Percentiles rank a stretch among this genome's conserved stretches.
Conservation (phyloP, 2,797 vertebrate species). For the Lepus oiostolus region DNA sequence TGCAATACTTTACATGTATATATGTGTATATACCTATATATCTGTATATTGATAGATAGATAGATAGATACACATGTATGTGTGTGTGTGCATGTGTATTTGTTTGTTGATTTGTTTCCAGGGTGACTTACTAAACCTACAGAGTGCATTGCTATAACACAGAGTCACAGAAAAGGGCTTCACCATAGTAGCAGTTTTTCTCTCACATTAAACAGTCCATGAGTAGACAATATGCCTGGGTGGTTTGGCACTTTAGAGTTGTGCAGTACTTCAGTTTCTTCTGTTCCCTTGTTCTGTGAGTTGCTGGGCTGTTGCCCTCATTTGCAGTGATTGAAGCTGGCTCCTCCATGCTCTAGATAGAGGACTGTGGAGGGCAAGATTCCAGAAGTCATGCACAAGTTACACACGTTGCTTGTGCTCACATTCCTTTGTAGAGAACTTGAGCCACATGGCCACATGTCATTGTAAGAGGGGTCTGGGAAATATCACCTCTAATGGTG, state of each 20-base stretch:
- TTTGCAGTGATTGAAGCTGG: not conserved
- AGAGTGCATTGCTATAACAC: not conserved
- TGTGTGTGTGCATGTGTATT: not conserved
- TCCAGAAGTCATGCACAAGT: not conserved
- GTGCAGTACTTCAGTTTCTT: not conserved
- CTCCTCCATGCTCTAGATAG: not conserved
- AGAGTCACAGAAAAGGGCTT: not conserved
- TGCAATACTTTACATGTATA: not conserved
- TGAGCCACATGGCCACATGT: not conserved
- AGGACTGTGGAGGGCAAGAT: not conserved
- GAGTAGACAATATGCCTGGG: not conserved
- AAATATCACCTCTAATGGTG: not conserved
- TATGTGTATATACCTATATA: rapidly evolving
- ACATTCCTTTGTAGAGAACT: not conserved
- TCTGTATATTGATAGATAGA: rapidly evolving
- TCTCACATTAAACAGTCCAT: not conserved
- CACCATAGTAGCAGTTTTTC: not conserved
- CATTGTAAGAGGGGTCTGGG: not conserved
- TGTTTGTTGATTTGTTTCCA: conserved; percentile 3
- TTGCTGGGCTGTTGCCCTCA: not conserved
- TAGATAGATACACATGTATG: not conserved
- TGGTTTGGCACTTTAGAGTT: not conserved
- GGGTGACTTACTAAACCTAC: not conserved
- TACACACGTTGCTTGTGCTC: not conserved
- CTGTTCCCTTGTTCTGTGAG: not conserved